A percentile compares a stretch with the other conserved stretches of the same genome.
Conservation (phyloP, 1,140 invertebrate species). For the Halictus rubicundus region DNA sequence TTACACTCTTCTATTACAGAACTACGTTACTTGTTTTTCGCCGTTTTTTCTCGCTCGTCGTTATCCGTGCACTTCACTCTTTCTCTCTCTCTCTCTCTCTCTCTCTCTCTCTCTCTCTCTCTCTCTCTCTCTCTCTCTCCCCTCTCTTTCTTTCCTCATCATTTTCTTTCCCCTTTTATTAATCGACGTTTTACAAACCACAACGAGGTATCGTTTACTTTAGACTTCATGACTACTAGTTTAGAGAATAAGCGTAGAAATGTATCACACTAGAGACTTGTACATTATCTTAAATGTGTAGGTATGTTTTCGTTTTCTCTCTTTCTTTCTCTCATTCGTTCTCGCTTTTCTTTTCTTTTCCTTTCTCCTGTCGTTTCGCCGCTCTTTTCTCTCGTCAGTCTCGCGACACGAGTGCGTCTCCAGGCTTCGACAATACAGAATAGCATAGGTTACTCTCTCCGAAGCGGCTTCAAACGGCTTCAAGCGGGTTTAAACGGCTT, state of each 20-base stretch:
- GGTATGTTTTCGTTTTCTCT: slow-evolving; percentile 58
- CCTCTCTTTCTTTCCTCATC: not conserved
- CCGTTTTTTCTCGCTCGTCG: not conserved
- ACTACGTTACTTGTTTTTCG: not conserved
- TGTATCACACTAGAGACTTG: slow-evolving; percentile 76
- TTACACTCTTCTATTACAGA: not conserved
- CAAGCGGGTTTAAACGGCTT: too few species aligned
- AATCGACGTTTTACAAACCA: slow-evolving; percentile 53
- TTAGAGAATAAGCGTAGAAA: slow-evolving; percentile 75
- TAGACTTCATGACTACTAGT: slow-evolving; percentile 72
- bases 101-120: not conserved
- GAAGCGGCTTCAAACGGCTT: too few species aligned
- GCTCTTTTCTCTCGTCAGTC: slow-evolving; percentile 17
- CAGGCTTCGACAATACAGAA: slow-evolving; percentile 35
- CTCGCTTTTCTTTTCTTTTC: too few species aligned
- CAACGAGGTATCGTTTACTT: slow-evolving; percentile 64
- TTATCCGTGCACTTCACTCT: too few species aligned
- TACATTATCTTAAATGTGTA: slow-evolving; percentile 74
- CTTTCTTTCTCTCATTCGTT: slow-evolving; percentile 8
- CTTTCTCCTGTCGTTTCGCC: not conserved
- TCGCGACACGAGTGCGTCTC: too few species aligned
- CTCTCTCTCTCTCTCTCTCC: not conserved
- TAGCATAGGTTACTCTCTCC: slow-evolving; percentile 36
- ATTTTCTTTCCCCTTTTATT: not conserved
- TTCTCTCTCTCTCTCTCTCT: too few species aligned